phyloP scores from a whole-genome alignment of 2,797 vertebrate species.

The Chelon auratus region DNA sequence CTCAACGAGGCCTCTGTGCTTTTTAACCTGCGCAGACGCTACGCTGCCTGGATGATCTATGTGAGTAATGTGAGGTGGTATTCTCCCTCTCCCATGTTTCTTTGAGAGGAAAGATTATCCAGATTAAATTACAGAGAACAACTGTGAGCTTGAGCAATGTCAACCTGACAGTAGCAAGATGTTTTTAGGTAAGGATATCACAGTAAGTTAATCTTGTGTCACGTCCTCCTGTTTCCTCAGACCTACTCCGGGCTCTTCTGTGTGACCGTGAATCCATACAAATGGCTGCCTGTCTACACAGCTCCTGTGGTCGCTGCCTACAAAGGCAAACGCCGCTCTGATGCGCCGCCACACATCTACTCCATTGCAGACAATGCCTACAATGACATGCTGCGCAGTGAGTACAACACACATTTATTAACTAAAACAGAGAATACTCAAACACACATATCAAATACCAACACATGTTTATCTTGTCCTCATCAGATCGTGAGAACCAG shows the following conservation, averaged over 20 bases:
- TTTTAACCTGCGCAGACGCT: conserved; percentile 89
- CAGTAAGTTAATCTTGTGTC: neutral
- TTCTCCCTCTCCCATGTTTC: conserved; percentile 10
- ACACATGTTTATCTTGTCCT: conserved; percentile 12
- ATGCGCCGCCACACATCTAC: conserved; percentile 93
- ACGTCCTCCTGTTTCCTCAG: conserved; percentile 70
- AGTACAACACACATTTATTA: conserved; percentile 61
- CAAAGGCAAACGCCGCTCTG: conserved; percentile 92
- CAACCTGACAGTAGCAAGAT: conserved; percentile 12
- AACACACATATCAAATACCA: neutral
- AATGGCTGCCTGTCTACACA: conserved; percentile 94
- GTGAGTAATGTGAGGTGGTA: conserved; percentile 79
- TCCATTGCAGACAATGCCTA: conserved; percentile 93
- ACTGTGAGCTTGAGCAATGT: conserved; percentile 25
- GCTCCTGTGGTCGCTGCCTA: conserved; percentile 89
- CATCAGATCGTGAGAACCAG: conserved; percentile 95
- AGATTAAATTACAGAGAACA: conserved; percentile 34
- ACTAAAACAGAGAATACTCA: neutral
- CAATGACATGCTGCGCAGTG: conserved; percentile 95
- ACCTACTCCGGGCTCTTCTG: conserved; percentile 96
- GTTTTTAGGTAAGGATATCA: neutral
- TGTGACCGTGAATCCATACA: conserved; percentile 95
- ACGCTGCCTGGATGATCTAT: conserved; percentile 92
- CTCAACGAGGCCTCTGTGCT: conserved; percentile 93
- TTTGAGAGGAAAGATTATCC: conserved; percentile 13